Conservation (phyloP, 2,113 vertebrate species). For the Dascyllus trimaculatus region DNA sequence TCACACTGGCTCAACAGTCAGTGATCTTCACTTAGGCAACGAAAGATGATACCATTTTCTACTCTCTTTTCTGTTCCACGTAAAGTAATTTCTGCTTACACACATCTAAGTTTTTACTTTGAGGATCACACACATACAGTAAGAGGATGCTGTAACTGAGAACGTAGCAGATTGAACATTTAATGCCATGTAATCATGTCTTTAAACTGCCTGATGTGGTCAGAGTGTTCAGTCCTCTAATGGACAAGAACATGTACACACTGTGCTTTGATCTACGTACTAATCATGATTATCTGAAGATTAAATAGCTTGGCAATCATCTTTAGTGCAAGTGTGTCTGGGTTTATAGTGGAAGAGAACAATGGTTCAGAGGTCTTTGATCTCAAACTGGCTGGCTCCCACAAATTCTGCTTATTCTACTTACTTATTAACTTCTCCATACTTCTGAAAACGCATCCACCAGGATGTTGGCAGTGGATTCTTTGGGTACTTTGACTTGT, state of each 20-base stretch:
- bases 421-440: background rate
- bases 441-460: slow-evolving; percentile 3
- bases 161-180: slow-evolving; percentile 19
- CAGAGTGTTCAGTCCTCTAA: background rate
- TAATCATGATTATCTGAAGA: slow-evolving; percentile 19
- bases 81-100: too few species aligned
- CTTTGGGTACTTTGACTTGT: too few species aligned
- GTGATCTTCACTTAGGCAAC: background rate
- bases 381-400: background rate
- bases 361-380: slow-evolving; percentile 23
- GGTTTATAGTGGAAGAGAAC: slow-evolving; percentile 11
- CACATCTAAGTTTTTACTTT: slow-evolving; percentile 10
- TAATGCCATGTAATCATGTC: slow-evolving; percentile 10
- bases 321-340: slow-evolving; percentile 8
- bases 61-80: background rate
- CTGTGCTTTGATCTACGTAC: slow-evolving; percentile 17
- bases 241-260: slow-evolving; percentile 24
- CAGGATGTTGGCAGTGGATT: too few species aligned
- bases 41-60: background rate
- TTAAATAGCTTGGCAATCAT: slow-evolving; percentile 3
- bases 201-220: slow-evolving; percentile 6
- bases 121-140: background rate
- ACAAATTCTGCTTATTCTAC: too few species aligned
- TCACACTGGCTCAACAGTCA: background rate
- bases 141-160: background rate